These are phyloP conservation scores for Coelinius sp. DNA, from an alignment of 2,888 invertebrate species.

Conservation along the genomic window DNA sequence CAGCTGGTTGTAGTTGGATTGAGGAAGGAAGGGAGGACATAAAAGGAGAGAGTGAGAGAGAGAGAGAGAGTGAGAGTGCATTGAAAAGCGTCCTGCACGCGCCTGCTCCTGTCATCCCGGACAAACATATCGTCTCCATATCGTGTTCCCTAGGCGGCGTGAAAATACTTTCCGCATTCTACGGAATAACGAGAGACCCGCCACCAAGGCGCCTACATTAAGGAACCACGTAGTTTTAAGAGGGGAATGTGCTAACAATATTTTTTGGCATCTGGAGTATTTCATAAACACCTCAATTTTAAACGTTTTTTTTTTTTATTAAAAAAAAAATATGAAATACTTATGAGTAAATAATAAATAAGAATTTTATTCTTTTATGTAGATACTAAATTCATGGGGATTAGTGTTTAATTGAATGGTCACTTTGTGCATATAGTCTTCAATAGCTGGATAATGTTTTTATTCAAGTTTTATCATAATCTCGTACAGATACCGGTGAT, in stretches of 20 bases:
- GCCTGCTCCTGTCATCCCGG: constrained; percentile 47
- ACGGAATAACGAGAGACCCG: constrained; percentile 23
- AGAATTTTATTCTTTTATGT: neutral
- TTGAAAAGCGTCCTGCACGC: constrained; percentile 43
- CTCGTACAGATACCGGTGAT: neutral
- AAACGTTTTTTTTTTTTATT: neutral
- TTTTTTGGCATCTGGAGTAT: constrained; percentile 29
- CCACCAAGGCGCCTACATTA: constrained; percentile 21
- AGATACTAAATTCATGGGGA: neutral
- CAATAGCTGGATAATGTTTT: neutral
- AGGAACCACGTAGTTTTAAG: neutral
- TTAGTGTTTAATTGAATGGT: too few species aligned
- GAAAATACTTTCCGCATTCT: constrained; percentile 39
- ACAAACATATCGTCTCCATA: constrained; percentile 46
- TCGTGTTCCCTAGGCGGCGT: constrained; percentile 40
- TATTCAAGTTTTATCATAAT: neutral
- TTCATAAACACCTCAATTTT: constrained; percentile 19
- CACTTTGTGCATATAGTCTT: neutral
- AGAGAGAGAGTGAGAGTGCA: constrained; percentile 35
- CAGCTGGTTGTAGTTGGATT: constrained; percentile 30
- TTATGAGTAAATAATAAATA: neutral
- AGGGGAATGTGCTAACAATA: constrained; percentile 2
- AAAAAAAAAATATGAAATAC: neutral
- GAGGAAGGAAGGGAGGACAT: constrained; percentile 24
- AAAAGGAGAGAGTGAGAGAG: neutral